Conservation (phyloP, 1,140 invertebrate genomes). For the Medauroidea extradentata region DNA sequence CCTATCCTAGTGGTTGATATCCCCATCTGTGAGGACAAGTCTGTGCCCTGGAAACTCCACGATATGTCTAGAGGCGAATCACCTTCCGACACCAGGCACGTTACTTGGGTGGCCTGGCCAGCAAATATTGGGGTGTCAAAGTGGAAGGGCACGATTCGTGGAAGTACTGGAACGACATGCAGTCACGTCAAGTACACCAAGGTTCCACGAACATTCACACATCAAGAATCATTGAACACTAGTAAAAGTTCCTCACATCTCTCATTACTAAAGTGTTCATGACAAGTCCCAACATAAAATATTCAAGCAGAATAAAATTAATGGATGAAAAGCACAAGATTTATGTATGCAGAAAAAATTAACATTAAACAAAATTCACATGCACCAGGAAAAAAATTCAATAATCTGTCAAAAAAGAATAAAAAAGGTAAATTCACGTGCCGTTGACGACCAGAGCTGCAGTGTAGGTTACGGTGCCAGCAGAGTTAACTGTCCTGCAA, state of each 20-base stretch:
- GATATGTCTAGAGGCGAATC: slow-evolving; percentile 64
- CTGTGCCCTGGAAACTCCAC: slow-evolving; percentile 60
- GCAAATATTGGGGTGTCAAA: slow-evolving; percentile 54
- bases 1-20: slow-evolving; percentile 53
- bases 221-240: neutral
- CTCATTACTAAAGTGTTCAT: too few species aligned
- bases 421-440: slow-evolving; percentile 29
- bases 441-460: slow-evolving; percentile 59
- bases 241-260: too few species aligned
- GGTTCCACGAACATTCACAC: too few species aligned
- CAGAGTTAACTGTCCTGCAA: slow-evolving; percentile 58
- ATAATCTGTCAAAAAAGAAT: slow-evolving; percentile 47
- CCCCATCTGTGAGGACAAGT: slow-evolving; percentile 24
- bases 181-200: too few species aligned
- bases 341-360: too few species aligned
- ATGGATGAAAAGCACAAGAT: too few species aligned
- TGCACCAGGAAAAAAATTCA: too few species aligned
- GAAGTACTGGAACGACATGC: slow-evolving; percentile 47
- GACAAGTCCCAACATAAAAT: too few species aligned
- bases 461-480: slow-evolving; percentile 54
- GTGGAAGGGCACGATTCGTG: slow-evolving; percentile 52
- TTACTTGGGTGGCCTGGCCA: slow-evolving; percentile 67
- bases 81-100: slow-evolving; percentile 68
- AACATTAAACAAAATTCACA: too few species aligned
- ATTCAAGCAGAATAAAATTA: too few species aligned